These are phyloP conservation scores for Pseudorhiza aurosa DNA, from an alignment of 30 jellyfish, hydroid and myxozoan species.

Conservation along the genomic window DNA sequence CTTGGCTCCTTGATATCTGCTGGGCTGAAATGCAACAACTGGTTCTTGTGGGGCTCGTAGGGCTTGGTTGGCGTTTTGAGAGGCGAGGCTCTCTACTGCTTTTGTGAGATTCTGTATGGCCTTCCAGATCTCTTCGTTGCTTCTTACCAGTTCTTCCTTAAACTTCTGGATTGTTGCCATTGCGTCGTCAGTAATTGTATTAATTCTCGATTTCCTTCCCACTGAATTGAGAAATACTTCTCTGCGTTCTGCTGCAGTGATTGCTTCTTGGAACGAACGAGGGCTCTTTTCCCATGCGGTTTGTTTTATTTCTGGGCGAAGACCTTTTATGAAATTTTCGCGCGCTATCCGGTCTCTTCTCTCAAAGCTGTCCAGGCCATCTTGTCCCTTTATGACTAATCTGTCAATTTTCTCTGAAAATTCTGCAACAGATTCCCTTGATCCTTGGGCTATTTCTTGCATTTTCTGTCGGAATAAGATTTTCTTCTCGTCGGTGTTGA, in stretches of 20 bases:
- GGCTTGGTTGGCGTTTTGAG: conserved; percentile 52
- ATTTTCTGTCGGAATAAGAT: conserved; percentile 40
- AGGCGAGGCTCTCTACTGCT: conserved; percentile 58
- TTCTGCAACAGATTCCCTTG: conserved; percentile 44
- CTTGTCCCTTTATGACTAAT: conserved; percentile 53
- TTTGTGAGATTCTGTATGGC: conserved; percentile 45
- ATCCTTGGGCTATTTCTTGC: conserved; percentile 46
- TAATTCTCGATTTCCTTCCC: conserved; percentile 38
- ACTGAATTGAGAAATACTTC: conserved; percentile 38
- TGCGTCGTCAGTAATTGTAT: conserved; percentile 31
- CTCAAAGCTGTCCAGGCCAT: conserved; percentile 48
- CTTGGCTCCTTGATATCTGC: conserved; percentile 14
- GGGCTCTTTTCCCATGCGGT: conserved; percentile 66
- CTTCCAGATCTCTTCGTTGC: conserved; percentile 46
- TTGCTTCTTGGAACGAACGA: conserved; percentile 44
- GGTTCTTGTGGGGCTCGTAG: conserved; percentile 34
- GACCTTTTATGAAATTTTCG: conserved; percentile 49
- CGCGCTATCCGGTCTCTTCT: conserved; percentile 51
- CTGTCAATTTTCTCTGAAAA: conserved; percentile 40
- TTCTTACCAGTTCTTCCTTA: conserved; percentile 29
- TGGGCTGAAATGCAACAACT: conserved; percentile 39
- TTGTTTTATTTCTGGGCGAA: conserved; percentile 41
- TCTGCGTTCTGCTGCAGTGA: conserved; percentile 31
- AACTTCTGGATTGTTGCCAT: conserved; percentile 33
- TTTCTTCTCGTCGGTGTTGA: conserved; percentile 41